Evolutionary conservation across 2,113 vertebrate genomes (phyloP).

Genomic region (Zingel zingel): DNA sequence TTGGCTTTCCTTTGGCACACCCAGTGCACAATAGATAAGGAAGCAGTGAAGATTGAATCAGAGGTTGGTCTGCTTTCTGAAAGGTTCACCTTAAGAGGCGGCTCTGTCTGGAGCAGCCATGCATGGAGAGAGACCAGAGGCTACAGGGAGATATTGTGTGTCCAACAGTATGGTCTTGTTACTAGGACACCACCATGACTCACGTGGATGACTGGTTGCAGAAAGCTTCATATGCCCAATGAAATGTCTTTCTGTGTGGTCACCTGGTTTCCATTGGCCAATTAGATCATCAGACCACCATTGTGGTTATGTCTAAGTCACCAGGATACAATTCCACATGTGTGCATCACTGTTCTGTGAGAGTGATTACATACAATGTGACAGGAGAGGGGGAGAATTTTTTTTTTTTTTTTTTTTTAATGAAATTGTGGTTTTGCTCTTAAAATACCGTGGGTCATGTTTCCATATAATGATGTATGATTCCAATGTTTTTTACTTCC

Average conservation of each 20-base stretch:
- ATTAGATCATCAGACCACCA: constrained; percentile 8
- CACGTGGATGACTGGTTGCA: constrained; percentile 35
- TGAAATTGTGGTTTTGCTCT: too few species aligned
- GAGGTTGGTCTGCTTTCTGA: constrained; percentile 28
- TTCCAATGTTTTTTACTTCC: too few species aligned
- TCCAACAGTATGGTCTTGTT: constrained; percentile 74
- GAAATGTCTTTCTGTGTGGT: constrained; percentile 24
- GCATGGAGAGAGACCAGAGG: constrained; percentile 53
- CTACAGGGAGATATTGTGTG: constrained; percentile 71
- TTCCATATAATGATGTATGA: too few species aligned
- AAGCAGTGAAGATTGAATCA: constrained; percentile 11
- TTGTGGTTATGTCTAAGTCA: constrained; percentile 2
- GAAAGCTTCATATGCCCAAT: constrained; percentile 41
- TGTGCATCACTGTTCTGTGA: constrained; percentile 19
- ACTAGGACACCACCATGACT: constrained; percentile 62
- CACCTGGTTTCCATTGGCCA: constrained; percentile 53
- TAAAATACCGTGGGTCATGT: too few species aligned
- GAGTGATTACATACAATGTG: constrained; percentile 44
- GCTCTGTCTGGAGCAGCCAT: constrained; percentile 56
- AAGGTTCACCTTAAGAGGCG: constrained; percentile 68
- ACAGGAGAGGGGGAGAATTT: constrained; percentile 26
- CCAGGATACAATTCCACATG: constrained; percentile 26
- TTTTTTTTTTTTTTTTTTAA: background rate
- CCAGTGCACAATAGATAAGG: constrained; percentile 16
- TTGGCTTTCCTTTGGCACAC: constrained; percentile 21